Evolutionary conservation across 2,797 vertebrate genomes (phyloP), one percentile per base, ranked within the genome.

Genomic region (Peromyscus melanophrys): DNA sequence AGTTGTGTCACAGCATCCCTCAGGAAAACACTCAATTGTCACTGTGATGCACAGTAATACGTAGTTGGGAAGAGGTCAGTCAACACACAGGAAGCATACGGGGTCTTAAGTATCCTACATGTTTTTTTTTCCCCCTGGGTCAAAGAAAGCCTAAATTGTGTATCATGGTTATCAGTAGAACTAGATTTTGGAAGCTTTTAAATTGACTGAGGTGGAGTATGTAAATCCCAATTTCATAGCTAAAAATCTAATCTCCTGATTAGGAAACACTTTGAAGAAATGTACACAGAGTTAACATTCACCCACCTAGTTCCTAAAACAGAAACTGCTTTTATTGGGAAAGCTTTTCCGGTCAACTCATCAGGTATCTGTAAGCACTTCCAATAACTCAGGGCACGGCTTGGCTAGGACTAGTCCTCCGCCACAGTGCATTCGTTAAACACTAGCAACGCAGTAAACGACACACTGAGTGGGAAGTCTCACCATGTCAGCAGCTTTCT

Each of bases 401-500:
- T 37, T 31, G 3, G n/a, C 78, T 73, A 86, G 27, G 3, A 90
- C 13, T 89, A 90, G 82, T 34, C 59, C 63, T 92, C 75, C 25
- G 63, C 63, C 57, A 49, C 17, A 81, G 65, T 34, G 52, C 37
- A 59, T 4, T 27, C 46, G 25, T 27, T 89, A 78, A 94, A 43
- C 5, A 85, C 57, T 0, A 85, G 4, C 34, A 87, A 61, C 40
- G 25, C 46, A 65, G 73, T 37, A 82, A 43, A 89, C 75, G 46
- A 11, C 21, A 81, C 6, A 86, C 11, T 37, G 34, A 93, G 49
- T 43, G 13, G 43, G 46, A 84, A 61, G 75, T 86, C 99, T 98
- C 98, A 99, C 99, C 99, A 99, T 98, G 97, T 99, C 99, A 49
- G 99, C 99, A 90, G 99, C 99, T 98, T 99, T 99, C 98, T 99